These are phyloP conservation scores for Protaetia brevitarsis DNA, from an alignment of 1,140 invertebrate species.

Conservation along the genomic window DNA sequence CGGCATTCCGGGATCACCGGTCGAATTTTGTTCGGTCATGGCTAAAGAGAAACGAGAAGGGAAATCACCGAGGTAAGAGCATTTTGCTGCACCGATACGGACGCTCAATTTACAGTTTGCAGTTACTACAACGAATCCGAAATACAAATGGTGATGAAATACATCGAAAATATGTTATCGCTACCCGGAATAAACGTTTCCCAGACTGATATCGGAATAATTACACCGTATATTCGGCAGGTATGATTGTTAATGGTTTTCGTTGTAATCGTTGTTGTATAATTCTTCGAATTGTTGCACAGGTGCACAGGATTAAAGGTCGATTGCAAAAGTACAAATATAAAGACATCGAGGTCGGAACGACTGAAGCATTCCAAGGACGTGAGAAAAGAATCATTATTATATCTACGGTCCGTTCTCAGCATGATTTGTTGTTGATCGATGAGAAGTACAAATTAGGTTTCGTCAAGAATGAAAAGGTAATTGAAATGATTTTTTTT, in stretches of 20 bases:
- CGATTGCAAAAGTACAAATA: conserved; percentile 42
- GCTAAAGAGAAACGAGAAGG: conserved; percentile 56
- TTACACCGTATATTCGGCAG: conserved; percentile 75
- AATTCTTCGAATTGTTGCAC: conserved; percentile 7
- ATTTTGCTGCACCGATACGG: too few species aligned
- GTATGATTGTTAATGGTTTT: conserved; percentile 29
- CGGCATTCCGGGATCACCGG: conserved; percentile 32
- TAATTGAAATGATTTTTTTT: conserved; percentile 39
- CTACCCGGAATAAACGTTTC: conserved; percentile 45
- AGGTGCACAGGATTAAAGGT: conserved; percentile 54
- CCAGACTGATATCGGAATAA: conserved; percentile 72
- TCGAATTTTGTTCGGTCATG: conserved; percentile 51
- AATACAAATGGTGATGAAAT: conserved; percentile 56
- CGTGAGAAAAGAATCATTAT: conserved; percentile 79
- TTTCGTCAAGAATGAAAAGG: conserved; percentile 69
- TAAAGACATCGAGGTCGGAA: conserved; percentile 66
- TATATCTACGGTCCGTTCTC: conserved; percentile 73
- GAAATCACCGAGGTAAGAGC: conserved; percentile 56
- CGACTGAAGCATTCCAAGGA: conserved; percentile 85
- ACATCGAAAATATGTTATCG: conserved; percentile 51
- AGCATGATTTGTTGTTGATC: conserved; percentile 52
- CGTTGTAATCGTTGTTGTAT: not conserved
- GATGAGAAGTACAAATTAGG: conserved; percentile 60
- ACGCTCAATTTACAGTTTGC: too few species aligned
- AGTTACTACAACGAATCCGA: conserved; percentile 74